Evolutionary conservation across 2,888 invertebrate species (phyloP), one percentile per base, ranked within the genome.

Genomic region (Trissoscelio sp.): DNA sequence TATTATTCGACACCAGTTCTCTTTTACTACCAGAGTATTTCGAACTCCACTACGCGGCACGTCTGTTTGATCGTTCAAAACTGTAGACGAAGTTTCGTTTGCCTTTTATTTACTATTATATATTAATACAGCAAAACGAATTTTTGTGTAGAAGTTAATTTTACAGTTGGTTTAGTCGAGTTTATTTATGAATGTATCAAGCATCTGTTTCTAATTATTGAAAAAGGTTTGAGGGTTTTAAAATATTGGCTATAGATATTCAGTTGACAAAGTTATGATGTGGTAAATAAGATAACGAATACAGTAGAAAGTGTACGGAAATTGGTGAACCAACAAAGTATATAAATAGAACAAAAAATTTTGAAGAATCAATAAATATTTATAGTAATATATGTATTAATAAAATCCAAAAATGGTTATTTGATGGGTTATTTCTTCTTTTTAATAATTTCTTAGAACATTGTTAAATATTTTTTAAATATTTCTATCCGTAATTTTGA

Each of bases 81-180:
- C 62, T 77, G 53, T 55, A 20, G 62, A 78, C 64, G 34, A 18
- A 64, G 24, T 77, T 70, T 70, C 46, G 53, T 69, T 60, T n/a
- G 14, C 44, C 28, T 53, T 24, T n/a, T 34, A 39, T 58, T 62
- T 37, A 12, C 39, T 24, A 51, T 73, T 64, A 62, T 64, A 64
- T 55, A 64, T 62, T 73, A 74, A 57, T 51, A 42, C 12, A 39
- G 28, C 70, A 78, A 57, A 62, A 64, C 78, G 64, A 78, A 69
- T 69, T 69, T 44, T 69, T 77, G 24, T 69, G 31, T 62, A 34
- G 46, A 69, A 78, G 55, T 70, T 78, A 64, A 78, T 78, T 70
- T 78, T 70, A 70, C 57, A 78, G 46, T 70, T 39, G 31, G 37
- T 46, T 60, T 58, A 14, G 18, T 58, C 48, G 44, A 55, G 14